A percentile compares a stretch with the other conserved stretches of the same genome.
These are phyloP conservation scores for Ormia ochracea DNA, from an alignment of 2,888 invertebrate genomes.

Conservation along the genomic window DNA sequence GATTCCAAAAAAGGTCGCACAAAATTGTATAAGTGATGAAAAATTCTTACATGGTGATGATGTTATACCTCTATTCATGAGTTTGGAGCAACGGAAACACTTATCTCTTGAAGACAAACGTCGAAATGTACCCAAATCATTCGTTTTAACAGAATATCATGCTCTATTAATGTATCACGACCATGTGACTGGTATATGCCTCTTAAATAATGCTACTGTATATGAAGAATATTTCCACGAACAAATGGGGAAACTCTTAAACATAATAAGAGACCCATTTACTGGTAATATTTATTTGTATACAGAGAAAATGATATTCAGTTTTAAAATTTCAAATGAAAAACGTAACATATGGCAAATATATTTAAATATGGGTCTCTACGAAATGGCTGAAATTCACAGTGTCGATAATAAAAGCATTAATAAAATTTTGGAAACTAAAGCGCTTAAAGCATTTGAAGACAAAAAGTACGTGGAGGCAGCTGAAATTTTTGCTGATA, in stretches of 20 bases:
- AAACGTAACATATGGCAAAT: conserved; percentile 92
- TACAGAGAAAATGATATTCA: conserved; percentile 89
- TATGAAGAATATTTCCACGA: conserved; percentile 91
- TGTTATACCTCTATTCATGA: conserved; percentile 64
- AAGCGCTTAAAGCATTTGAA: conserved; percentile 90
- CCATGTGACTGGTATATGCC: conserved; percentile 88
- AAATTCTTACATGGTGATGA: conserved; percentile 66
- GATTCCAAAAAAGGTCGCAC: conserved; percentile 25
- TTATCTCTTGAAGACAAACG: conserved; percentile 72
- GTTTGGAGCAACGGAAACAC: conserved; percentile 67
- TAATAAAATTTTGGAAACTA: conserved; percentile 90
- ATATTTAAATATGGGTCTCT: conserved; percentile 90
- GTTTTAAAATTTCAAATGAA: conserved; percentile 90
- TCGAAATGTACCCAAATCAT: conserved; percentile 81
- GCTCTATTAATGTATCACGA: conserved; percentile 89
- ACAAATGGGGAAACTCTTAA: conserved; percentile 86
- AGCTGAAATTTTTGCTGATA: conserved; percentile 92
- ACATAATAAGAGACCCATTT: conserved; percentile 87
- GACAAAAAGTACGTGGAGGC: conserved; percentile 88
- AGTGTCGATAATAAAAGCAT: conserved; percentile 88
- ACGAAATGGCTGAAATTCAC: conserved; percentile 90
- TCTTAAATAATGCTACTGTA: conserved; percentile 89
- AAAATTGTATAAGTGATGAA: conserved; percentile 64
- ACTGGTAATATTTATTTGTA: conserved; percentile 90
- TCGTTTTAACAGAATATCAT: conserved; percentile 94